Evolutionary conservation across 2,888 invertebrate species (phyloP), one percentile per base, ranked within the genome.

Genomic region (Agrochola macilenta): DNA sequence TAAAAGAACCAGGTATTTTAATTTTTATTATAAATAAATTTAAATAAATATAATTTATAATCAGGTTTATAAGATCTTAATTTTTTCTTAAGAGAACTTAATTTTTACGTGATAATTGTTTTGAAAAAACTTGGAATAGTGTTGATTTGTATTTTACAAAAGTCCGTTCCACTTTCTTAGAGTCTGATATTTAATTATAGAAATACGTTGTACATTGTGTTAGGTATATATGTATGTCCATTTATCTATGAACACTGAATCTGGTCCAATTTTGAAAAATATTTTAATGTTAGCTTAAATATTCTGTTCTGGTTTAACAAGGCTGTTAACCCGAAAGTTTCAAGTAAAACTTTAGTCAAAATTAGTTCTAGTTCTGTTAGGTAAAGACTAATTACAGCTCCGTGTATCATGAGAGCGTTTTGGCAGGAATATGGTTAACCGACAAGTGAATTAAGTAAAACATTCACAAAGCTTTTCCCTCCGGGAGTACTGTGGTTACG

Each of bases 331-430:
- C 26, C 8, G 1, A 46, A 69, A 69, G 49, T 65, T 69, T 17
- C 60, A 35, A 26, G 5, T 30, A 69, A 5, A 71, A 74, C 30
- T 66, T 70, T 23, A 54, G 14, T 35, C n/a, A 52, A 68, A 74
- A 46, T 83, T 54, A 68, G 43, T 63, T 72, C 26, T 46, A 71
- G 71, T 52, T 61, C 26, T 14, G 65, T 70, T 43, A 60, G 17
- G 20, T 5, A 52, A 35, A 63, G 17, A 72, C 71, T 75, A 82
- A 82, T 72, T 35, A 75, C 43, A 63, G 71, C 72, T 61, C n/a
- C 64, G 35, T 63, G 68, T 82, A 80, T 46, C 49, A 60, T 52
- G 63, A 35, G 35, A 68, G 54, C 9, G 3, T 49, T 74, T 52
- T 64, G n/a, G 30, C 58, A 46, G 39, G 35, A 80, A 60, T 54